A percentile compares a stretch with the other conserved stretches of the same genome.
These are phyloP conservation scores for Arizona elegans DNA, from an alignment of 2,113 vertebrate genomes.

Conservation along the genomic window DNA sequence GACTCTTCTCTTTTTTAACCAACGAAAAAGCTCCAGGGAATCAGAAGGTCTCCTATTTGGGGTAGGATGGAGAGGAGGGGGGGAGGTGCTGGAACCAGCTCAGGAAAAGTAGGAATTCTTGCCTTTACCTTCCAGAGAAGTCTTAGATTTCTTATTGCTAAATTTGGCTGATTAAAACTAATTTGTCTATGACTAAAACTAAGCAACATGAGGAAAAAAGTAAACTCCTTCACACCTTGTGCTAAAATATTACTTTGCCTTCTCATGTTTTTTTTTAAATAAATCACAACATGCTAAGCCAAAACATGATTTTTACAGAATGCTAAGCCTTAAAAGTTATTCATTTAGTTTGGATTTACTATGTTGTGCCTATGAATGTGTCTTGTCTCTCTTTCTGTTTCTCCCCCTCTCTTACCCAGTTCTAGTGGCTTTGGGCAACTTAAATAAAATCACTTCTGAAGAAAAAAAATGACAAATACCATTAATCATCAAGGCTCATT, in stretches of 20 bases:
- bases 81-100: neutral
- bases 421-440: neutral
- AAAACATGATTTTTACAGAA: neutral
- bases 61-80: neutral
- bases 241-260: neutral
- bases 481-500: neutral
- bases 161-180: neutral
- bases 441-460: neutral
- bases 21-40: neutral
- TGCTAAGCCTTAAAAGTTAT: neutral
- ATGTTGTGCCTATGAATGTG: neutral
- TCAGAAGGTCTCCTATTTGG: neutral
- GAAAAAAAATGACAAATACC: constrained; percentile 25
- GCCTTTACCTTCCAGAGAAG: neutral
- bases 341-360: neutral
- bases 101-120: neutral
- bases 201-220: neutral
- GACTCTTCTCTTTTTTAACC: neutral
- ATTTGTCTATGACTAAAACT: neutral
- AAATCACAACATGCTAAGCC: neutral
- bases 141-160: neutral
- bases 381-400: neutral
- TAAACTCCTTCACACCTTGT: neutral
- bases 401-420: neutral
- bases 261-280: neutral